Percentiles rank a stretch among this genome's conserved stretches.
Evolutionary conservation across 2,888 invertebrate genomes (phyloP).

Genomic region (Trissonchulus sp.): DNA sequence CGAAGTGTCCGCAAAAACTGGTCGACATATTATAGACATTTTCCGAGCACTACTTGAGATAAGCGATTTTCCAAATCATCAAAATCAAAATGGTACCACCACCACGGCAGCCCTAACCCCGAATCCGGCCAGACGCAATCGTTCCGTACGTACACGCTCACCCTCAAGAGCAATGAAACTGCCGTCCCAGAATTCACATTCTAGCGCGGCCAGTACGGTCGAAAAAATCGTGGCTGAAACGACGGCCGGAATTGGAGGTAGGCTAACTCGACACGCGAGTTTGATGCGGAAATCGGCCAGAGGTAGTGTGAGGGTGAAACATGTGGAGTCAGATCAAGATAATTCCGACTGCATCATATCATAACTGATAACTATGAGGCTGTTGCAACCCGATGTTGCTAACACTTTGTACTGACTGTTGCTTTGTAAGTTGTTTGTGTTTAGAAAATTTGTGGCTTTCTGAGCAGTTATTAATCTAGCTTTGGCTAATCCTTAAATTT

Average conservation of each 20-base stretch:
- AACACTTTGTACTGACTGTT: too few species aligned
- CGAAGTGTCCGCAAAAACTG: conserved; percentile 57
- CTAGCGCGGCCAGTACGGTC: background rate
- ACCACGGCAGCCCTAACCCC: background rate
- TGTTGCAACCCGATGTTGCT: too few species aligned
- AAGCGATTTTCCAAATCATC: conserved; percentile 61
- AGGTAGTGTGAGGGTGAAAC: conserved; percentile 20
- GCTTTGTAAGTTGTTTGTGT: too few species aligned
- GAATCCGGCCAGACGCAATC: background rate
- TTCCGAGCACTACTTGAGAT: conserved; percentile 72
- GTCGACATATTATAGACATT: conserved; percentile 70
- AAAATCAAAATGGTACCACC: conserved; percentile 33
- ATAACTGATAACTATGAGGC: too few species aligned
- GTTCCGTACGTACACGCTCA: background rate
- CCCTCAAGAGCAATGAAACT: conserved; percentile 11
- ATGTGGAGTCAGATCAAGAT: background rate
- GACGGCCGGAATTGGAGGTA: background rate
- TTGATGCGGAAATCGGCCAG: conserved; percentile 21
- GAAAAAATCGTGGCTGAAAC: background rate
- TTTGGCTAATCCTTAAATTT: too few species aligned
- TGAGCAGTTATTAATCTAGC: too few species aligned
- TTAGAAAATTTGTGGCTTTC: too few species aligned
- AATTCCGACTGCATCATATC: conserved; percentile 29
- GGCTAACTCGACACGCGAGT: conserved; percentile 31
- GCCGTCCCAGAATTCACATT: too few species aligned